These are phyloP conservation scores for Phylloscopus whistleri DNA, from an alignment of 2,113 vertebrate genomes.

Conservation along the genomic window DNA sequence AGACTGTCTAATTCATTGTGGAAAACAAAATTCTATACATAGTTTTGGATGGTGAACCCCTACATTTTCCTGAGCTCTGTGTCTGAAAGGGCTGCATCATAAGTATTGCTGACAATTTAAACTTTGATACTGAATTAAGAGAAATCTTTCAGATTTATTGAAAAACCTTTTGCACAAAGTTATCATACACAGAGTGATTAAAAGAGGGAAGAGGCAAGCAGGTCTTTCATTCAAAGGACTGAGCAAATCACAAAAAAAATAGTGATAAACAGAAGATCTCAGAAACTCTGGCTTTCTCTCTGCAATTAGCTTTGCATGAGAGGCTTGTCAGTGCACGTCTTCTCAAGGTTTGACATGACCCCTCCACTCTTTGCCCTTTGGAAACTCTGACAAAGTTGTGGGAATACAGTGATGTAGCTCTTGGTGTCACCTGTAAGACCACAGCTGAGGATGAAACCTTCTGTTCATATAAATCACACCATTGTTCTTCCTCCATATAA, in stretches of 20 bases:
- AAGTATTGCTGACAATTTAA: not conserved
- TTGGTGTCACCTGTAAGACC: not conserved
- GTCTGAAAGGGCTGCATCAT: not conserved
- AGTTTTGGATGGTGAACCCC: not conserved
- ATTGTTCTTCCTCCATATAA: not conserved
- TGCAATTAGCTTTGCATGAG: conserved; percentile 16
- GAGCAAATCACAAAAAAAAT: not conserved
- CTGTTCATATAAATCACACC: not conserved
- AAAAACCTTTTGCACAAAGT: not conserved
- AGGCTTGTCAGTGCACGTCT: not conserved
- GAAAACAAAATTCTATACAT: not conserved
- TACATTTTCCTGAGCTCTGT: not conserved
- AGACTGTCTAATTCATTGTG: not conserved
- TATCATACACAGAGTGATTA: not conserved
- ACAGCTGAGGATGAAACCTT: not conserved
- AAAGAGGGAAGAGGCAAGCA: not conserved
- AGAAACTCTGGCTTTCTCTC: not conserved
- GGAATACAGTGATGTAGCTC: not conserved
- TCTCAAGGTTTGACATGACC: not conserved
- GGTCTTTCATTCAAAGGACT: not conserved
- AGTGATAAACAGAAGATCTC: not conserved
- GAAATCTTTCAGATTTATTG: not conserved
- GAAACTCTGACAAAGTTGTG: not conserved
- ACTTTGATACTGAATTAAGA: not conserved
- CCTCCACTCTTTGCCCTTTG: not conserved